Evolutionary conservation across 2,888 invertebrate species (phyloP).

Genomic region (Meteorus colon): DNA sequence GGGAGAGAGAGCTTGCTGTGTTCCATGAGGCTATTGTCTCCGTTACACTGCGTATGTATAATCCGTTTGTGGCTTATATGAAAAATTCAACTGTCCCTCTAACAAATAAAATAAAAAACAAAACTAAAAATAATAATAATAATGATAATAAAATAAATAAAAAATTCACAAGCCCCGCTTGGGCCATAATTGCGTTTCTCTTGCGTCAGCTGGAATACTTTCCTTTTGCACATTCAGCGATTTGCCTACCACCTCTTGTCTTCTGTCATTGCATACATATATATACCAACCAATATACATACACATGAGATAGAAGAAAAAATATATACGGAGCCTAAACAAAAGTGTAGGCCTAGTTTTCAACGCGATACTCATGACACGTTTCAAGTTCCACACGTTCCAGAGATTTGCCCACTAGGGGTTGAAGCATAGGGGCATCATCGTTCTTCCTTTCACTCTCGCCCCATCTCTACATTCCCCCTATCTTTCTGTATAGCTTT

Average conservation of each 20-base stretch:
- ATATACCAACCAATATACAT: not conserved
- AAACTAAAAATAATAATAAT: not conserved
- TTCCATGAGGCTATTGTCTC: constrained; percentile 15
- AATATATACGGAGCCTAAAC: not conserved
- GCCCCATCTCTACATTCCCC: not conserved
- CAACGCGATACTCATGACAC: constrained; percentile 15
- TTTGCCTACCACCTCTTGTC: constrained; percentile 29
- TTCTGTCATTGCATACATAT: not conserved
- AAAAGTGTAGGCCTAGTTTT: constrained; percentile 7
- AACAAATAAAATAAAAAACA: not conserved
- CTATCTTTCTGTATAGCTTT: not conserved
- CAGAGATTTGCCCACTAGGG: not conserved
- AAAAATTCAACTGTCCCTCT: constrained; percentile 6
- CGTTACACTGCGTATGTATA: constrained; percentile 14
- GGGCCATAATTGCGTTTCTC: constrained; percentile 28
- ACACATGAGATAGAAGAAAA: not conserved
- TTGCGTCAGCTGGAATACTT: constrained; percentile 65
- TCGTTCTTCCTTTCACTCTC: not conserved
- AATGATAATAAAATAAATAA: constrained; percentile 17
- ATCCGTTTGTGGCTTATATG: not conserved
- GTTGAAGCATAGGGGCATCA: constrained; percentile 4
- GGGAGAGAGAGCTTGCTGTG: not conserved
- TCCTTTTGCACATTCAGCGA: constrained; percentile 65
- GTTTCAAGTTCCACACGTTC: constrained; percentile 28
- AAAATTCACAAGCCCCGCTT: constrained; percentile 31